phyloP scores from a whole-genome alignment of 2,888 invertebrate species.

The Smittia aterrima region DNA sequence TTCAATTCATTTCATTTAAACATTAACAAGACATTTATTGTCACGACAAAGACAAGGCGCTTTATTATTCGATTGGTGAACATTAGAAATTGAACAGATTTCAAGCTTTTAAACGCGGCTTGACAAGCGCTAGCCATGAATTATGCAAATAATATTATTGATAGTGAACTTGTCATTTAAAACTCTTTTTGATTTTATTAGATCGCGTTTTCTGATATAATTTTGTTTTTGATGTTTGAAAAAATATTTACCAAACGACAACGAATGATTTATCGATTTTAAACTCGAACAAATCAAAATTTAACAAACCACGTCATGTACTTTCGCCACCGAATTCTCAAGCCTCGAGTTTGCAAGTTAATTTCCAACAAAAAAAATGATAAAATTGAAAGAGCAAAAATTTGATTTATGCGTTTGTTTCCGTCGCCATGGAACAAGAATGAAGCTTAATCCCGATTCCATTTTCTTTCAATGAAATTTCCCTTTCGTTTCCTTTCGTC shows the following conservation, averaged over 20 bases:
- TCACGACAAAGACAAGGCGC: conserved; percentile 7
- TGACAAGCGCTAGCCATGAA: neutral
- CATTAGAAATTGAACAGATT: neutral
- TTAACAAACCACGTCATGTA: no score
- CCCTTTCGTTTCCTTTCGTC: neutral
- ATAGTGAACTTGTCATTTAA: conserved; percentile 15
- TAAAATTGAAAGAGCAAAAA: no score
- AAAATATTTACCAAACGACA: no score
- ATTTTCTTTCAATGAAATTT: neutral
- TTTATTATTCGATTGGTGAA: neutral
- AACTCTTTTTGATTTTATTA: no score
- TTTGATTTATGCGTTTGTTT: no score
- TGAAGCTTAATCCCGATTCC: neutral
- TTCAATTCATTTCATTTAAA: neutral
- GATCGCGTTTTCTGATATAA: neutral
- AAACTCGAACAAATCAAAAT: no score
- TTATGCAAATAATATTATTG: conserved; percentile 6
- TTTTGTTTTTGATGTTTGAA: neutral
- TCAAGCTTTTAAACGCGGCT: neutral
- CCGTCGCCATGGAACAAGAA: neutral
- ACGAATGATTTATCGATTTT: no score
- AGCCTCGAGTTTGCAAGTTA: no score
- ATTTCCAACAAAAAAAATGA: no score
- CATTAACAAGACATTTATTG: conserved; percentile 28
- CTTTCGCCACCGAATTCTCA: no score